These are phyloP conservation scores for Tetramorium alpestre DNA, from an alignment of 1,140 invertebrate genomes.

Conservation along the genomic window DNA sequence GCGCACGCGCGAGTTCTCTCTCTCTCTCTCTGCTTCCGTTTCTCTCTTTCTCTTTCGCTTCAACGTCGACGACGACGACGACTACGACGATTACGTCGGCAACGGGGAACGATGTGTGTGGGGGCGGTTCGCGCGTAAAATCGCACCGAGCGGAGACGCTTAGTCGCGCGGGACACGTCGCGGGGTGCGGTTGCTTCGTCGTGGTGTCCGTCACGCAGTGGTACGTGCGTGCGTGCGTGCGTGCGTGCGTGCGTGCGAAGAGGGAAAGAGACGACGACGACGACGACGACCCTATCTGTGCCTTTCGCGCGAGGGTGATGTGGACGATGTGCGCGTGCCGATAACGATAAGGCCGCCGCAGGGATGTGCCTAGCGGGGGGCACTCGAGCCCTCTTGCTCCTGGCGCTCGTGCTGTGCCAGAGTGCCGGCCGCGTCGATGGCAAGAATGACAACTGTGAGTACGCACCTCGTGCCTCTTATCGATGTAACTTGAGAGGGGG, in stretches of 20 bases:
- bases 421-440: constrained; percentile 39
- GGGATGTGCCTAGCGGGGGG: constrained; percentile 58
- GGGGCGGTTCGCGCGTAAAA: constrained; percentile 73
- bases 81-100: neutral
- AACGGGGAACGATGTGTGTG: constrained; percentile 7
- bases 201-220: neutral
- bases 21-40: too few species aligned
- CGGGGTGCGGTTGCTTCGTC: constrained; percentile 68
- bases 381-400: constrained; percentile 52
- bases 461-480: constrained; percentile 19
- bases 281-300: constrained; percentile 32
- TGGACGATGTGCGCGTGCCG: constrained; percentile 51
- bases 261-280: constrained; percentile 13
- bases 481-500: neutral
- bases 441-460: constrained; percentile 72
- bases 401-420: constrained; percentile 66
- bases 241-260: neutral
- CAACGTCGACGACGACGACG: constrained; percentile 30
- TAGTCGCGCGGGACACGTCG: constrained; percentile 70
- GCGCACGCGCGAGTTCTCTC: constrained; percentile 55
- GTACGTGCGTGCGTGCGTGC: neutral
- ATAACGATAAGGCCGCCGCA: constrained; percentile 42
- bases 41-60: constrained; percentile 18
- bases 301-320: constrained; percentile 28
- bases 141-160: constrained; percentile 62